phyloP scores from a whole-genome alignment of 2,113 vertebrate species.

The Peucedramus taeniatus region DNA sequence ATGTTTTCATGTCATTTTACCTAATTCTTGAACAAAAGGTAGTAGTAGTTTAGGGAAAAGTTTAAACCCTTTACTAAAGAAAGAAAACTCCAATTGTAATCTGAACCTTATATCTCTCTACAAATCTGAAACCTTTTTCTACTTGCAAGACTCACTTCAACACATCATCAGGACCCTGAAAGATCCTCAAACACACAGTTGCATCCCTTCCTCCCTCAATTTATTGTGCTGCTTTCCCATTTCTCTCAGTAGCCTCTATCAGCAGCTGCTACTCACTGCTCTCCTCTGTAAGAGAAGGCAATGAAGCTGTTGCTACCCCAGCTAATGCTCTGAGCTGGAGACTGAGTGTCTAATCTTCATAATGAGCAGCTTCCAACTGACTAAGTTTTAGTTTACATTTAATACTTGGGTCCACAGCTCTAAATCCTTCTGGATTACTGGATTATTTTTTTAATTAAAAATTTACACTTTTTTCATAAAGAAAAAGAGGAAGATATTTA shows the following conservation, averaged over 20 bases:
- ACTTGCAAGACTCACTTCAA: background rate
- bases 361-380: slow-evolving; percentile 53
- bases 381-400: slow-evolving; percentile 54
- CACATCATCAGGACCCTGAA: background rate
- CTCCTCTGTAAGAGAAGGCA: slow-evolving; percentile 14
- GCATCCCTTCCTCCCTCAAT: background rate
- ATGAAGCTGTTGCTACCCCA: slow-evolving; percentile 40
- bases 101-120: background rate
- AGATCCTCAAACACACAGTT: background rate
- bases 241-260: slow-evolving; percentile 10
- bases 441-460: background rate
- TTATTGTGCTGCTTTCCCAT: slow-evolving; percentile 23
- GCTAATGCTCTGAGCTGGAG: slow-evolving; percentile 42
- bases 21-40: background rate
- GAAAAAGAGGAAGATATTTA: background rate
- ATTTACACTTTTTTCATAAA: background rate
- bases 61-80: background rate
- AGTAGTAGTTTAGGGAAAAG: background rate
- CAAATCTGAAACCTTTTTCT: background rate
- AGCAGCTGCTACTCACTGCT: slow-evolving; percentile 62
- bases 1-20: background rate
- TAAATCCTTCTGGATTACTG: slow-evolving; percentile 2
- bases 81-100: background rate
- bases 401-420: background rate
- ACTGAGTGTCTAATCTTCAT: slow-evolving; percentile 60